Evolutionary conservation across 2,113 vertebrate genomes (phyloP).

Genomic region (Oncorhynchus mykiss): DNA sequence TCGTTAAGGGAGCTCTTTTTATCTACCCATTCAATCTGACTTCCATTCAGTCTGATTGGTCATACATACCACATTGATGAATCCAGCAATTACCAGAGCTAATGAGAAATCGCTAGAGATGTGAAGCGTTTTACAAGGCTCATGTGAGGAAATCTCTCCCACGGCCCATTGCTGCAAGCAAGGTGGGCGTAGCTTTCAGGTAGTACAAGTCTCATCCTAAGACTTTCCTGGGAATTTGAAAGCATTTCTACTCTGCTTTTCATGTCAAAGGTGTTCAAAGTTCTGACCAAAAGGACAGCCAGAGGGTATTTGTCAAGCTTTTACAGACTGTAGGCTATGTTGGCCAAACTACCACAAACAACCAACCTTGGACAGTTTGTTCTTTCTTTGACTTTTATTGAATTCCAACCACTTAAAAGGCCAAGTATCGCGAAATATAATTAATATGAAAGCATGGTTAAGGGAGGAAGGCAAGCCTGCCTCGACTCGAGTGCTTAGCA

Average conservation of each 20-base stretch:
- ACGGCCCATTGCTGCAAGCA: constrained; percentile 8
- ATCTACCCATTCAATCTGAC: constrained; percentile 26
- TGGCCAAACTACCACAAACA: too few relatives aligned
- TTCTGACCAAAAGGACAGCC: neutral
- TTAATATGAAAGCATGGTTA: too few relatives aligned
- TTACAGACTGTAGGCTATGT: too few relatives aligned
- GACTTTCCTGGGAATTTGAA: neutral
- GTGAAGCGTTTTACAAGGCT: constrained; percentile 39
- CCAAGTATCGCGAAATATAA: neutral
- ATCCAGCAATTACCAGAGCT: constrained; percentile 31
- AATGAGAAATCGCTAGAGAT: constrained; percentile 37
- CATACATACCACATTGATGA: constrained; percentile 37
- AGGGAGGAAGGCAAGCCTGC: neutral
- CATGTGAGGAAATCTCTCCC: constrained; percentile 20
- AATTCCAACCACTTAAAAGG: neutral
- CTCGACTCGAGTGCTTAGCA: neutral
- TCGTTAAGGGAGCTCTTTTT: constrained; percentile 19
- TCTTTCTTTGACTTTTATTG: neutral
- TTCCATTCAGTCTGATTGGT: constrained; percentile 38
- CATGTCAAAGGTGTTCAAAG: neutral
- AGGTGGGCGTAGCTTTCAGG: constrained; percentile 22
- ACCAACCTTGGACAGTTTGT: neutral
- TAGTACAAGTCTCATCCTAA: neutral
- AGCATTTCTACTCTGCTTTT: neutral
- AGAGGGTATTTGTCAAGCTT: too few relatives aligned